These are phyloP conservation scores for Cylloceria caligata DNA, from an alignment of 2,888 invertebrate species.

Conservation along the genomic window DNA sequence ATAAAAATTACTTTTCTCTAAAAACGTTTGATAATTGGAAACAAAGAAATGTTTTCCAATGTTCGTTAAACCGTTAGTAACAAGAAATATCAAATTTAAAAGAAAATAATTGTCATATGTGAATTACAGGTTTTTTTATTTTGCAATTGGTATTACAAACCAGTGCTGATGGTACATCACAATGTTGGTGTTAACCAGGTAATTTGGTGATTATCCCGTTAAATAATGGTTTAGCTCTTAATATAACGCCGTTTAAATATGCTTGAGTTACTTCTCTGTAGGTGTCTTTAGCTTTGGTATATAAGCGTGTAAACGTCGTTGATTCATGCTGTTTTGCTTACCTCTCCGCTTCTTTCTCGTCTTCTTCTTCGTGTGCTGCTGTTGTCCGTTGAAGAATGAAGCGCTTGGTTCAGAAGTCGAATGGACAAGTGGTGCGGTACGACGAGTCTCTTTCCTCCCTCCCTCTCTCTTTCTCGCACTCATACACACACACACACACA, in stretches of 20 bases:
- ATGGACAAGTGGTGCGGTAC: slow-evolving; percentile 66
- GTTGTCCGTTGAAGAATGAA: slow-evolving; percentile 60
- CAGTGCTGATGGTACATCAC: not conserved
- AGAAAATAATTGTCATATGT: not conserved
- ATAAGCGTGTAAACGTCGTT: slow-evolving; percentile 66
- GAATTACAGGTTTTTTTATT: not conserved
- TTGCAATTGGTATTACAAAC: not conserved
- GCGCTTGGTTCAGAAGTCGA: slow-evolving; percentile 55
- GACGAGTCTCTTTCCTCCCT: slow-evolving; percentile 60
- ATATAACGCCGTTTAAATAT: slow-evolving; percentile 47
- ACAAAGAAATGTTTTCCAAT: not conserved
- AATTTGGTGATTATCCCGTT: slow-evolving; percentile 16
- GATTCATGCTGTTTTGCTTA: slow-evolving; percentile 60
- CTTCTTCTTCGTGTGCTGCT: slow-evolving; percentile 54
- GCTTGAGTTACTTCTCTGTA: slow-evolving; percentile 51
- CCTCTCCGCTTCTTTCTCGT: slow-evolving; percentile 49
- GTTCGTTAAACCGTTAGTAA: not conserved
- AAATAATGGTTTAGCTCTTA: slow-evolving; percentile 12
- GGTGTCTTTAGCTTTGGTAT: slow-evolving; percentile 53
- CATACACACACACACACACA: too few relatives aligned
- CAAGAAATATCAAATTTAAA: not conserved
- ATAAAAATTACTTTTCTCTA: not conserved
- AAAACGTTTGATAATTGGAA: not conserved
- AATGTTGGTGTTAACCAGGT: slow-evolving; percentile 12
- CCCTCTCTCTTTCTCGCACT: slow-evolving; percentile 57